Base-by-base conservation (phyloP, 2,888 invertebrate genomes). In the Ctena decussata region DNA sequence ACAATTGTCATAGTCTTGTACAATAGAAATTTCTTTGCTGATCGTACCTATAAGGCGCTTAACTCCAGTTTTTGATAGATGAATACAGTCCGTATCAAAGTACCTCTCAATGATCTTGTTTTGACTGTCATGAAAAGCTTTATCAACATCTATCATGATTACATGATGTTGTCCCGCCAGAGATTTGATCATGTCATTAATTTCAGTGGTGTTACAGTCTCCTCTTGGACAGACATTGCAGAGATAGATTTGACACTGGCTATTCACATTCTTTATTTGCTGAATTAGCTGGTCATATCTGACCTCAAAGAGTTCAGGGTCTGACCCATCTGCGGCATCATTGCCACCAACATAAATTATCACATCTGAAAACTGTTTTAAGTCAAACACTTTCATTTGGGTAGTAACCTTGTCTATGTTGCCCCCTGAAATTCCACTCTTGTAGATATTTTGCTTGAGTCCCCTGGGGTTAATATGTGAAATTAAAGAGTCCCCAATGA, bases 301-400 rank as follows among this genome's bases (percentile, higher is more conserved):
- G 8, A 11, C 41, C 15, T 41, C 41, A 41, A 70, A 70, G 6
- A 39, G 37, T 24, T 70, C 70, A 6, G 41, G 37, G 39, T 70
- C 39, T 37, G 37, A n/a, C 11, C 41, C 70, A 70, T 39, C 39
- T 12, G 60, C 60, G 37, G 70, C 70, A 41, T 70, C 70, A 70
- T 70, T 70, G 37, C 70, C 70, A 39, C 70, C 70, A 70, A 37
- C 37, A 37, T 70, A 37, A 30, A 70, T 37, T n/a, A n/a, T 70
- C 6, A 70, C 41, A 5, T 32, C 24, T 41, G 70, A 37, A 24
- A 70, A 70, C 21, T 70, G 70, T 12, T 37, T n/a, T 24, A 70
- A 30, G 39, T 70, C 70, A 70, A 37, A 70, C 24, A 39, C 21
- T 39, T 41, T 70, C 21, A 70, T 70, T 12, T 70, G 37, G 37